phyloP scores from a whole-genome alignment of 2,113 vertebrate species.

The Ariopsis seemanni region DNA sequence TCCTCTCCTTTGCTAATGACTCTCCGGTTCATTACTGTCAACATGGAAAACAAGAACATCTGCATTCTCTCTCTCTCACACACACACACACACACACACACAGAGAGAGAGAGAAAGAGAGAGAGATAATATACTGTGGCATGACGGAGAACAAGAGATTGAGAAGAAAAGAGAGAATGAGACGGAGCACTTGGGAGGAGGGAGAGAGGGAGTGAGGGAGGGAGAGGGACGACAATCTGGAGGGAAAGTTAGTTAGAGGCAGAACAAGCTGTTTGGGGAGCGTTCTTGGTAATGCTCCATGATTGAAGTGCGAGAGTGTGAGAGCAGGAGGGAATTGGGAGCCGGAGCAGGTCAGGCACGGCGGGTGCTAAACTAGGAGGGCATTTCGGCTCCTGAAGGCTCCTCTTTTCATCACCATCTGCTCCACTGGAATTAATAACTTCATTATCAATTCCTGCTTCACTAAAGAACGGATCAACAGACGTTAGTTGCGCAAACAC shows the following conservation, averaged over 20 bases:
- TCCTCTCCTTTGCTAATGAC: conserved; percentile 74
- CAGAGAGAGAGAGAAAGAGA: conserved; percentile 23
- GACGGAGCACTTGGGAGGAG: conserved; percentile 12
- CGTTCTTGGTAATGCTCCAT: conserved; percentile 49
- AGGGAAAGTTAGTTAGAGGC: conserved; percentile 52
- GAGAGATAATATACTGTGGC: conserved; percentile 18
- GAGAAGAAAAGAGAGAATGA: conserved; percentile 32
- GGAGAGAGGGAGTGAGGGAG: not conserved
- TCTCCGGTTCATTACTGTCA: conserved; percentile 76
- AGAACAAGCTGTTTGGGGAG: conserved; percentile 57
- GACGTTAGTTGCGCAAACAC: conserved; percentile 22
- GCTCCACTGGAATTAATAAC: conserved; percentile 58
- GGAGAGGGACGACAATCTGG: conserved; percentile 37
- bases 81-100: no score
- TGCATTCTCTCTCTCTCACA: conserved; percentile 69
- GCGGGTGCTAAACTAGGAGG: conserved; percentile 51
- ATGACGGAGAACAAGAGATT: conserved; percentile 20
- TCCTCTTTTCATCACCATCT: conserved; percentile 58
- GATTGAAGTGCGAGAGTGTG: conserved; percentile 44
- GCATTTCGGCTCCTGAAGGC: conserved; percentile 41
- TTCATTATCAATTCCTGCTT: conserved; percentile 55
- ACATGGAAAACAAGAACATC: conserved; percentile 74
- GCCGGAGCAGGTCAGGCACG: conserved; percentile 49
- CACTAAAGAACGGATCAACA: conserved; percentile 37
- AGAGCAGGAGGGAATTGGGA: conserved; percentile 53